phyloP scores from a whole-genome alignment of 1,140 invertebrate species.

The Zaprionus davidi region DNA sequence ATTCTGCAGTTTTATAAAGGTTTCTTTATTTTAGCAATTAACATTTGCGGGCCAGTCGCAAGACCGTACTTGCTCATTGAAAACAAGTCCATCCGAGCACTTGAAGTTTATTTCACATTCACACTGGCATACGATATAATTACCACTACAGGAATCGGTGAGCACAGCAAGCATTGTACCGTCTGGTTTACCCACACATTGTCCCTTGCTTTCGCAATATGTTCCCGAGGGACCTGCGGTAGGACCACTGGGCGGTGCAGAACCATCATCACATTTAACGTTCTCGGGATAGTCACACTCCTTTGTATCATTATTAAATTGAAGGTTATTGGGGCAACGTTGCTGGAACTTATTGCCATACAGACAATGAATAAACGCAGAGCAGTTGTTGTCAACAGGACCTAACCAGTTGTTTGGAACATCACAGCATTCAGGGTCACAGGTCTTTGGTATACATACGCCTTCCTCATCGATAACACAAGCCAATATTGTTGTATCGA shows the following conservation, averaged over 20 bases:
- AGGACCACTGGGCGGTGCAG: slow-evolving; percentile 58
- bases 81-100: slow-evolving; percentile 39
- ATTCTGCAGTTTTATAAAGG: slow-evolving; percentile 21
- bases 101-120: slow-evolving; percentile 57
- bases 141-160: slow-evolving; percentile 7
- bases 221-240: slow-evolving; percentile 68
- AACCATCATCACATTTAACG: slow-evolving; percentile 58
- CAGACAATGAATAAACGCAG: slow-evolving; percentile 54
- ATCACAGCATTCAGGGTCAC: slow-evolving; percentile 59
- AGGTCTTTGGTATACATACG: slow-evolving; percentile 52
- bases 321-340: slow-evolving; percentile 54
- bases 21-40: slow-evolving; percentile 48
- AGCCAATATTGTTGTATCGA: slow-evolving; percentile 23
- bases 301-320: slow-evolving; percentile 31
- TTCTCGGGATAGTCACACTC: slow-evolving; percentile 53
- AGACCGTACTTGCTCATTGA: background rate
- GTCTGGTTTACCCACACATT: slow-evolving; percentile 45
- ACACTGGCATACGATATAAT: slow-evolving; percentile 63
- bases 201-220: slow-evolving; percentile 50
- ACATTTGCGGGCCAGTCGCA: slow-evolving; percentile 59
- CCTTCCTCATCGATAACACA: slow-evolving; percentile 38
- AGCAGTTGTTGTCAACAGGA: slow-evolving; percentile 55
- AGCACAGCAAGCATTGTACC: slow-evolving; percentile 28
- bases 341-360: slow-evolving; percentile 31
- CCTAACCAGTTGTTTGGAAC: slow-evolving; percentile 30